These are phyloP conservation scores for Drosophila diplacantha DNA, from an alignment of 2,888 invertebrate species.

Conservation along the genomic window DNA sequence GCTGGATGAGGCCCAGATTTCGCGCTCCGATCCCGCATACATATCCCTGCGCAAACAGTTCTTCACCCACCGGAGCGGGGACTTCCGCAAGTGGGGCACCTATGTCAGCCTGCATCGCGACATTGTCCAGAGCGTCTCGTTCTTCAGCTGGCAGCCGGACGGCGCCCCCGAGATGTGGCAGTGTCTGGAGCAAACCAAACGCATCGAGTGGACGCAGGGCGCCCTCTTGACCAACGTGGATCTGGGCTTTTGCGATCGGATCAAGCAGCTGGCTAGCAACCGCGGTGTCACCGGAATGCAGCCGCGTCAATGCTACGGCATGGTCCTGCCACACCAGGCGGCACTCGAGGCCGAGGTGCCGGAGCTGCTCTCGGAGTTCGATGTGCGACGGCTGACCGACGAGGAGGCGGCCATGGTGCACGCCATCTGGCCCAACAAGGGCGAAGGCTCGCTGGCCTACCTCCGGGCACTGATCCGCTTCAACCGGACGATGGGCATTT, in stretches of 20 bases:
- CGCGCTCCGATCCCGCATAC: constrained; percentile 18
- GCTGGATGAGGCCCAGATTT: constrained; percentile 41
- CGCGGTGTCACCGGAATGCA: constrained; percentile 48
- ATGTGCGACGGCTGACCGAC: constrained; percentile 44
- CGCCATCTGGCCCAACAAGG: constrained; percentile 67
- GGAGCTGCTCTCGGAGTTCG: constrained; percentile 62
- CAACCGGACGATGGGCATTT: constrained; percentile 65
- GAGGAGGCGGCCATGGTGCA: constrained; percentile 64
- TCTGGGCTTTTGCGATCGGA: constrained; percentile 38
- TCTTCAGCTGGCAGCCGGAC: constrained; percentile 66
- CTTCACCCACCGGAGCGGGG: constrained; percentile 62
- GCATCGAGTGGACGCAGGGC: constrained; percentile 65
- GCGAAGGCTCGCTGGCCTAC: constrained; percentile 67
- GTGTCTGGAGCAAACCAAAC: constrained; percentile 64
- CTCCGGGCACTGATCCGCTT: constrained; percentile 63
- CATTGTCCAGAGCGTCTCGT: constrained; percentile 70
- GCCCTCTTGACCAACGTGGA: constrained; percentile 71
- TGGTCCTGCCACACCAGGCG: constrained; percentile 49
- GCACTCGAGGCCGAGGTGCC: constrained; percentile 48
- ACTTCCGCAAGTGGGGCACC: constrained; percentile 68
- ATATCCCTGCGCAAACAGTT: constrained; percentile 66
- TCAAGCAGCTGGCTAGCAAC: constrained; percentile 53
- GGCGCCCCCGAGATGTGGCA: constrained; percentile 57
- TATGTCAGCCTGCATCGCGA: constrained; percentile 72
- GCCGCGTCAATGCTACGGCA: constrained; percentile 63